Base-by-base conservation (phyloP, 2,113 vertebrate species). In the Amphilophus citrinellus region DNA sequence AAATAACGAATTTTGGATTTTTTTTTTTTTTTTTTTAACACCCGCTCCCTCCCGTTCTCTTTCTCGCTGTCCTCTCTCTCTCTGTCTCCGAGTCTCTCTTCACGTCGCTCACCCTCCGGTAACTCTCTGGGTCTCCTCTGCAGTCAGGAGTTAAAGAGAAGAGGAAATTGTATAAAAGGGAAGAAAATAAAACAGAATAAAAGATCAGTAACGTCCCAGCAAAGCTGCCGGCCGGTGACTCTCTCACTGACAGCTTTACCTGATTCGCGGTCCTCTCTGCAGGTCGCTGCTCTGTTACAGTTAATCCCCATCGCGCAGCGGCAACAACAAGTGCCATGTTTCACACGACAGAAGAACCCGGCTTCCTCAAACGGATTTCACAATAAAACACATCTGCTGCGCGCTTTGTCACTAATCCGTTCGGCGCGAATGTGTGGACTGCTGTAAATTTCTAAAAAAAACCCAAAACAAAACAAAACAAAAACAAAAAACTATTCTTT, bases 291-390 rank as follows among this genome's bases (percentile, higher is more conserved):
- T 92, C 88, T 65, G 39, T 84, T 85, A 84, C 89, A 7, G 85
- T 71, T 94, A 92, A 93, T 93, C 93, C 91, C 50, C 2, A 56
- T 2, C 75, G 82, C 77, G 61, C 63, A 63, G 57, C 82, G 24
- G 61, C 77, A 35, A 37, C 3, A 61, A 63, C 53, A 47, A 10
- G 3, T 7, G 32, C 71, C 71, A 68, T 13, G 39, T 6, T 9
- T 2, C 7, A 57, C 0, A 2, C 3, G 39, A 10, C 3, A 1
- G 4, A 30, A 20, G 2, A 17, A 8, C 1, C 1, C 6, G 0
- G 58, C 80, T 89, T 94, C 94, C 94, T 13, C 39, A 0, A 9
- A 2, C 0, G 0, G 3, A n/a, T 82, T 93, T 87, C 92, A 92
- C 75, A 93, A 89, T 92, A 93, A 92, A 91, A 80, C 1, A 1